Conservation (phyloP, 2,113 vertebrate species). For the Prionailurus viverrinus region DNA sequence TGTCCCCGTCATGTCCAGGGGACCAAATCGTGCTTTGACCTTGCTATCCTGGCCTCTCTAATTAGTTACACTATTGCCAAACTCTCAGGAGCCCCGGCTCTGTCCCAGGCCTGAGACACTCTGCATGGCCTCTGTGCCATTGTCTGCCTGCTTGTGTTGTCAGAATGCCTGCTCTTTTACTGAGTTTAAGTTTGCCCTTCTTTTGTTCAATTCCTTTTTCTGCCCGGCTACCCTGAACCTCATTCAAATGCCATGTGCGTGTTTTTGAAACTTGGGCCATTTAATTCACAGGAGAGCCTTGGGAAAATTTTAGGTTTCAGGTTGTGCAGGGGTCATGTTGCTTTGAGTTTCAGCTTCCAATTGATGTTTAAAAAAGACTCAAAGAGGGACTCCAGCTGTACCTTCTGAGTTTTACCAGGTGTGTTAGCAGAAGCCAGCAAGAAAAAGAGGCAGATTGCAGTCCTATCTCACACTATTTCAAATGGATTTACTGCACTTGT, state of each 20-base stretch:
- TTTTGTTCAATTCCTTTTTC: slow-evolving; percentile 71
- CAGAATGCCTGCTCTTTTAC: slow-evolving; percentile 51
- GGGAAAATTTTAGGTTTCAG: slow-evolving; percentile 68
- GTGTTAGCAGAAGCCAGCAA: neutral
- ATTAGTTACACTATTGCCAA: neutral
- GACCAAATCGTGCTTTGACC: neutral
- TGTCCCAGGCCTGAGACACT: neutral
- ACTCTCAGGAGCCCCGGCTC: neutral
- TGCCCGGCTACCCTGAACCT: slow-evolving; percentile 66
- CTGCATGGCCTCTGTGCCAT: neutral
- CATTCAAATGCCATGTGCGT: slow-evolving; percentile 71
- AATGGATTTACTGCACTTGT: neutral
- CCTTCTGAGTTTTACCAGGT: slow-evolving; percentile 22
- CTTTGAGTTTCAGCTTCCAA: slow-evolving; percentile 71
- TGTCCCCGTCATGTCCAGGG: neutral
- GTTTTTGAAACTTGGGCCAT: slow-evolving; percentile 65
- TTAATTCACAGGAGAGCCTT: slow-evolving; percentile 73
- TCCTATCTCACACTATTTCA: neutral
- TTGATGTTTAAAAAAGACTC: slow-evolving; percentile 67
- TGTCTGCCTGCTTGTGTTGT: slow-evolving; percentile 61
- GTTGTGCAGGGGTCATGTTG: slow-evolving; percentile 60
- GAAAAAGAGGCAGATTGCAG: neutral
- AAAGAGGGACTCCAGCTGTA: slow-evolving; percentile 53
- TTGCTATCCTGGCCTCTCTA: neutral
- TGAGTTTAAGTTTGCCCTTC: slow-evolving; percentile 60